Evolutionary conservation across 2,888 invertebrate species (phyloP).

Genomic region (Allygus modestus): DNA sequence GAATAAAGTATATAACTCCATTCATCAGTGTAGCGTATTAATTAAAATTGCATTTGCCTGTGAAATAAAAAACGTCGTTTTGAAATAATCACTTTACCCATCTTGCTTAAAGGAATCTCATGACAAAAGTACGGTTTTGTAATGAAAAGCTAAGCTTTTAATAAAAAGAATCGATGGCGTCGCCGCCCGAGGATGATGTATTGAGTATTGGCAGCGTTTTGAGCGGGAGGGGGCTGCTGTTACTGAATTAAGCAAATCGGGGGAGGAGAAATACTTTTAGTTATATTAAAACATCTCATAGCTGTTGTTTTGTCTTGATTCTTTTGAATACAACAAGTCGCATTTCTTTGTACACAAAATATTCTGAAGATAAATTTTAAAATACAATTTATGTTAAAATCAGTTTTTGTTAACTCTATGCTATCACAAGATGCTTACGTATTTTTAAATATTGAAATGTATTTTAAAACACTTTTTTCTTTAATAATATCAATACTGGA

Average conservation of each 20-base stretch:
- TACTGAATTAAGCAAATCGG: constrained; percentile 35
- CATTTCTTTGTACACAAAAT: no score
- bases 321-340: no score
- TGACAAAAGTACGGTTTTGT: constrained; percentile 21
- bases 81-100: not conserved
- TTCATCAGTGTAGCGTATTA: no score
- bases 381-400: no score
- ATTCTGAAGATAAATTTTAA: no score
- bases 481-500: no score
- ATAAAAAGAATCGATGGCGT: constrained; percentile 41
- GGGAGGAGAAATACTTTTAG: constrained; percentile 25
- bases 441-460: no score
- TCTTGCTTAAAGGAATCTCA: not conserved
- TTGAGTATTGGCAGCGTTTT: constrained; percentile 7
- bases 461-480: no score
- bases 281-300: constrained; percentile 2
- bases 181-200: constrained; percentile 34
- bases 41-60: no score
- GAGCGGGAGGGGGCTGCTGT: not conserved
- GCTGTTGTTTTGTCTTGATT: constrained; percentile 1
- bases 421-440: no score
- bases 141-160: constrained; percentile 43
- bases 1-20: no score
- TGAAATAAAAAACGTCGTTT: not conserved
- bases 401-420: no score